Conservation (phyloP, 2,797 vertebrate species). For the Sylvilagus floridanus region DNA sequence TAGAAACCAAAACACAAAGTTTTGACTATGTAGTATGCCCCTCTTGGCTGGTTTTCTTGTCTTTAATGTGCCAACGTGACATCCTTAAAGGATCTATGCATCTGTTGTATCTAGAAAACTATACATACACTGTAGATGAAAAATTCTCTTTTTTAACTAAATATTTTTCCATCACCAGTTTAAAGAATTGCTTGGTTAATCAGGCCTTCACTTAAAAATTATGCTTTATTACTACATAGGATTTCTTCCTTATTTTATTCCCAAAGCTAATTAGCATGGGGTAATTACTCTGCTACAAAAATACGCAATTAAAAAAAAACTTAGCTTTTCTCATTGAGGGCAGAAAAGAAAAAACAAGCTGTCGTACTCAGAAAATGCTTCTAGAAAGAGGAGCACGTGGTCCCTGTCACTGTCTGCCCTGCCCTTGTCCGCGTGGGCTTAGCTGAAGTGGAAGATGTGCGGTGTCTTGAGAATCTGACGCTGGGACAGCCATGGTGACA, state of each 20-base stretch:
- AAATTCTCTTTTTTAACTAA: slow-evolving; percentile 46
- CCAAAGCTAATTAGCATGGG: slow-evolving; percentile 55
- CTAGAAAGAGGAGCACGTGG: background rate
- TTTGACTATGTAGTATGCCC: background rate
- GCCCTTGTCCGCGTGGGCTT: rapidly evolving
- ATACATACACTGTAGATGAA: background rate
- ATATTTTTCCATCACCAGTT: slow-evolving; percentile 52
- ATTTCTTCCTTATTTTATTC: slow-evolving; percentile 53
- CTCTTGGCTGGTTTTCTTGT: slow-evolving; percentile 33
- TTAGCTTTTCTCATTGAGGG: slow-evolving; percentile 15
- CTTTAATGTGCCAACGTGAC: slow-evolving; percentile 75
- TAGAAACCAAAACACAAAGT: slow-evolving; percentile 16
- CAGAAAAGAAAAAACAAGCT: background rate
- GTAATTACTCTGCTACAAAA: slow-evolving; percentile 53
- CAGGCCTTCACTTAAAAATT: slow-evolving; percentile 55
- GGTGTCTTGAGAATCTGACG: background rate
- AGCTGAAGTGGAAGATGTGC: background rate
- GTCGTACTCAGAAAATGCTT: background rate
- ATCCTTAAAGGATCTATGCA: slow-evolving; percentile 40
- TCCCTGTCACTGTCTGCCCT: background rate
- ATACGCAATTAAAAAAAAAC: slow-evolving; percentile 8
- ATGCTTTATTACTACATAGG: background rate
- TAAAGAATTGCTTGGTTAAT: slow-evolving; percentile 57
- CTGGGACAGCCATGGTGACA: background rate
- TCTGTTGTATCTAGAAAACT: slow-evolving; percentile 27